Conservation (phyloP, 2,888 invertebrate species). For the Watsonalla cultraria region DNA sequence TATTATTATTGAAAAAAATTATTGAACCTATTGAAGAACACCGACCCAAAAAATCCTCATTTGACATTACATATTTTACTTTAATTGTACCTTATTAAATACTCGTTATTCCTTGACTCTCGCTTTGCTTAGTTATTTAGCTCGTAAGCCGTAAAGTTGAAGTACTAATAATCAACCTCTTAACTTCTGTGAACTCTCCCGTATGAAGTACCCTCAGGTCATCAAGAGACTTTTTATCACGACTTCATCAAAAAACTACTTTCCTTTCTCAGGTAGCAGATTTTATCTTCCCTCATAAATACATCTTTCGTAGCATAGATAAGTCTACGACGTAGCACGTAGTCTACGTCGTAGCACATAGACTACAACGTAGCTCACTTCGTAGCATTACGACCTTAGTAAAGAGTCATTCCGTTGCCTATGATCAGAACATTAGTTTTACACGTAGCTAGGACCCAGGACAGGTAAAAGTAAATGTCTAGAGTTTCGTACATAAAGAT, state of each 20-base stretch:
- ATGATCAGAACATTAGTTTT: neutral
- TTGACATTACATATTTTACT: too few relatives aligned
- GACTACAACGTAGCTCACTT: conserved; percentile 15
- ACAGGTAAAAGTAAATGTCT: too few relatives aligned
- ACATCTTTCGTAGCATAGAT: conserved; percentile 15
- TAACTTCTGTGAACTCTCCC: neutral
- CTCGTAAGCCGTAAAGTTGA: neutral
- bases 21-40: too few relatives aligned
- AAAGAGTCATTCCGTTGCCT: neutral
- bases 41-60: too few relatives aligned
- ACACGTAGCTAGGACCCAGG: neutral
- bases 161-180: neutral
- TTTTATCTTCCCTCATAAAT: conserved; percentile 22
- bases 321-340: conserved; percentile 16
- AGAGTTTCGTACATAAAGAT: too few relatives aligned
- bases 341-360: conserved; percentile 19
- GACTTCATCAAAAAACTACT: conserved; percentile 13
- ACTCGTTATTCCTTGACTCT: too few relatives aligned
- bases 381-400: neutral
- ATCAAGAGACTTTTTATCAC: neutral
- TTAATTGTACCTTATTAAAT: too few relatives aligned
- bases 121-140: neutral
- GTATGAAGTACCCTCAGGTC: neutral
- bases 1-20: too few relatives aligned
- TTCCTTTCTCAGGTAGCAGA: conserved; percentile 16